Base-by-base conservation (phyloP, 2,113 vertebrate species). In the Pseudolaguvia tuberculata region DNA sequence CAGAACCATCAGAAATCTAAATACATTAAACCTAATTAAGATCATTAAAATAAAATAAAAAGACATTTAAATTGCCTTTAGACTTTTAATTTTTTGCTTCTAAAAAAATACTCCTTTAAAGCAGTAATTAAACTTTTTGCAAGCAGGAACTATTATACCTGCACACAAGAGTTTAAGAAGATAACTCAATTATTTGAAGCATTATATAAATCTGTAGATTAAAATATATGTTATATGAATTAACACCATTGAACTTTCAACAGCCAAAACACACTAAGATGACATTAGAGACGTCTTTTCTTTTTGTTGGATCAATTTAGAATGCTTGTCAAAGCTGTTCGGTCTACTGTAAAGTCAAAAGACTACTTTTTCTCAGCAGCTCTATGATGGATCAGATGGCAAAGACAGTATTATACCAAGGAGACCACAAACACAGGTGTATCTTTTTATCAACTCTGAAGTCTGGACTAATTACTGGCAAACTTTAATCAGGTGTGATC, bases 401-500 rank as follows among this genome's bases (percentile, higher is more conserved):
- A 39, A 78, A 48, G 68, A 56, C 53, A 62, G 59, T 31, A 47
- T 73, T 67, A 72, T 80, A 82, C 79, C 81, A 77, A 83, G 83
- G 83, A 83, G 86, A 86, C 82, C 85, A 87, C 83, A 89, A 89
- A 89, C 85, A 88, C 82, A 88, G 89, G 87, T 89, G 87, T 90
- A 87, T 84, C 65, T 75, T 83, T 89, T 88, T 86, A 89, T 90
- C 84, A 88, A 83, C 84, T 81, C 83, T 83, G 82, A 86, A 87
- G 85, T 87, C 83, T 85, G 87, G 83, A 87, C 87, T 91, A 91
- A 91, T 92, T 88, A 84, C 91, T 81, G 63, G 90, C 86, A 89
- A 92, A 92, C 87, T 91, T 91, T 90, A 91, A 92, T 92, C 91
- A 92, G 87, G 87, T 87, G 75, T 87, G 86, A 90, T 92, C 88